These are phyloP conservation scores for Druceiella hillmani DNA, from an alignment of 2,888 invertebrate genomes.

Conservation along the genomic window DNA sequence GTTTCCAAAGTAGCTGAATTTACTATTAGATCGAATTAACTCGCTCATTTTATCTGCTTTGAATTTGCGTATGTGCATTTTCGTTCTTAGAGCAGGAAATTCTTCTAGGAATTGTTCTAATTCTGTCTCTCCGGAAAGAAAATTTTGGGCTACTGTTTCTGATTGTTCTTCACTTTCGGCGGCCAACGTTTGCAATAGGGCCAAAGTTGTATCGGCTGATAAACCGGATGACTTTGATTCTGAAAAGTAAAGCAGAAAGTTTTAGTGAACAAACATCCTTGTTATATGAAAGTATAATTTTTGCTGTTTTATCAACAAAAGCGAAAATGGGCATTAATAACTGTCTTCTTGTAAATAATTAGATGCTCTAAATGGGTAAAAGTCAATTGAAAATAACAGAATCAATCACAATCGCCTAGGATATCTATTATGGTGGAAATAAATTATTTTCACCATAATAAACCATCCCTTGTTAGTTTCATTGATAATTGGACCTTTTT, in stretches of 20 bases:
- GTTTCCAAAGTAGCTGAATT: slow-evolving; percentile 36
- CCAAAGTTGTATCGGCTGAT: slow-evolving; percentile 81
- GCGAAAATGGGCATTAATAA: too few relatives aligned
- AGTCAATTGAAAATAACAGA: too few relatives aligned
- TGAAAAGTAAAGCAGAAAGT: slow-evolving; percentile 35
- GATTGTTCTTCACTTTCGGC: slow-evolving; percentile 92
- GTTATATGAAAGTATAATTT: too few relatives aligned
- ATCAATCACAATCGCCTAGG: too few relatives aligned
- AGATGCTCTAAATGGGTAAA: too few relatives aligned
- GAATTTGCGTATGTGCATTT: slow-evolving; percentile 77
- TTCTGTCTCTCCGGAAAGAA: slow-evolving; percentile 65
- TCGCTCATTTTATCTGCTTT: slow-evolving; percentile 93
- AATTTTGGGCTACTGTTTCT: slow-evolving; percentile 76
- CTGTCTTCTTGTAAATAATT: too few relatives aligned
- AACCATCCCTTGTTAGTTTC: too few relatives aligned
- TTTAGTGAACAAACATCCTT: too few relatives aligned
- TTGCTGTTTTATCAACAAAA: too few relatives aligned
- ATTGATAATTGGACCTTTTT: too few relatives aligned
- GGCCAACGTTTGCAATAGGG: slow-evolving; percentile 84
- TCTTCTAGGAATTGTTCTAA: slow-evolving; percentile 82
- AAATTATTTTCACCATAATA: too few relatives aligned
- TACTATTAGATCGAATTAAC: slow-evolving; percentile 47
- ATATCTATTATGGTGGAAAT: too few relatives aligned
- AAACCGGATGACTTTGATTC: slow-evolving; percentile 71
- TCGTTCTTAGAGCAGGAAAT: slow-evolving; percentile 69